Conservation (phyloP, 2,888 invertebrate genomes). For the Philereme vetulata region DNA sequence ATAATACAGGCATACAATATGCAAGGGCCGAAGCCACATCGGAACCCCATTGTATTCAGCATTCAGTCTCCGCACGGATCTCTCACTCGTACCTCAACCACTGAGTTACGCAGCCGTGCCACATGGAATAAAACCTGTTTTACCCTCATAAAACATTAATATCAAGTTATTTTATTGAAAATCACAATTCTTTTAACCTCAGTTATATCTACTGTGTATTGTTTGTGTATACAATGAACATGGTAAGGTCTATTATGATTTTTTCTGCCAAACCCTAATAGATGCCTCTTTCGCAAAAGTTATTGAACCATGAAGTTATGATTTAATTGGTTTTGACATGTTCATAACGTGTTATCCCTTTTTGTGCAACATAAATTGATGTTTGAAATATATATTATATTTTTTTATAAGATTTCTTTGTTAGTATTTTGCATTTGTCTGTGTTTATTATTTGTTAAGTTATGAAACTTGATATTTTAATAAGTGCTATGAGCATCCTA, state of each 20-base stretch:
- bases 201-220: conserved; percentile 60
- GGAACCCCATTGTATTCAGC: conserved; percentile 68
- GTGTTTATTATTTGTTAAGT: conserved; percentile 33
- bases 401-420: conserved; percentile 32
- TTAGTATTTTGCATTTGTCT: conserved; percentile 23
- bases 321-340: conserved; percentile 82
- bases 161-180: conserved; percentile 56
- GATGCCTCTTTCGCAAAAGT: conserved; percentile 58
- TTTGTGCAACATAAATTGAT: conserved; percentile 39
- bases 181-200: conserved; percentile 64
- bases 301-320: conserved; percentile 79
- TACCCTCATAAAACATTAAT: conserved; percentile 54
- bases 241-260: conserved; percentile 77
- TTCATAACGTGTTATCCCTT: conserved; percentile 63
- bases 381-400: conserved; percentile 31
- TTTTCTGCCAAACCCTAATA: conserved; percentile 55
- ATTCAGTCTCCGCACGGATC: conserved; percentile 59
- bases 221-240: conserved; percentile 77
- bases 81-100: conserved; percentile 69
- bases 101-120: conserved; percentile 71
- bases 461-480: conserved; percentile 65
- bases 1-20: conserved; percentile 54
- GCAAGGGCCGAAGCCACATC: conserved; percentile 61
- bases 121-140: conserved; percentile 54
- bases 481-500: conserved; percentile 45